Percentiles rank a stretch among this genome's conserved stretches.
Evolutionary conservation across 2,113 vertebrate species (phyloP).

Genomic region (Paramisgurnus dabryanus): DNA sequence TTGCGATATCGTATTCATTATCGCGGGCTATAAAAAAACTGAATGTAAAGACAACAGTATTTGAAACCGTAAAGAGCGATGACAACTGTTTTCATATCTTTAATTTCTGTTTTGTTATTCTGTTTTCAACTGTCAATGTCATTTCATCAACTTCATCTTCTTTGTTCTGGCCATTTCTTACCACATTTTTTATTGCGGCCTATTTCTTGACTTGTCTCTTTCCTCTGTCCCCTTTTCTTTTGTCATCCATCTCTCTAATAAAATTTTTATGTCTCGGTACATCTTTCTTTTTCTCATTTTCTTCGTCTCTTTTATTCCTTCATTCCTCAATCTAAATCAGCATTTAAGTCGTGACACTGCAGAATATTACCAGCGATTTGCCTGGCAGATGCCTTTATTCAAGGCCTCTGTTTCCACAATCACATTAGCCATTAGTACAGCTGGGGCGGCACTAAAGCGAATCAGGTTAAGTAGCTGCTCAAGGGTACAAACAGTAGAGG

Average conservation of each 20-base stretch:
- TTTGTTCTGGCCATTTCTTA: background rate
- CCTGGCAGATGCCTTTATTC: slow-evolving; percentile 73
- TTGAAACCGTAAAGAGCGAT: no score
- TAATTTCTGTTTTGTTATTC: no score
- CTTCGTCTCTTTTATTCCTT: slow-evolving; percentile 2
- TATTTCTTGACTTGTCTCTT: background rate
- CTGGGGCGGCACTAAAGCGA: slow-evolving; percentile 66
- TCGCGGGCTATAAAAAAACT: no score
- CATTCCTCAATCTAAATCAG: slow-evolving; percentile 15
- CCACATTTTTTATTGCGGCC: no score
- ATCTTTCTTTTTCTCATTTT: slow-evolving; percentile 20
- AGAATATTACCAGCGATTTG: slow-evolving; percentile 69
- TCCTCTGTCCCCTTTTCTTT: background rate
- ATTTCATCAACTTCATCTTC: slow-evolving; percentile 15
- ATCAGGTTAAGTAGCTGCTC: slow-evolving; percentile 69
- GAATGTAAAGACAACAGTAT: no score
- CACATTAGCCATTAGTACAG: slow-evolving; percentile 72
- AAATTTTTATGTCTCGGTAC: slow-evolving; percentile 9
- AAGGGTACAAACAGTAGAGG: slow-evolving; percentile 62
- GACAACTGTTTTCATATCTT: background rate
- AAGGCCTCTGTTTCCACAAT: slow-evolving; percentile 71
- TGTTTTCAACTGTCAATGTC: background rate
- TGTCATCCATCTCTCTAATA: slow-evolving; percentile 15
- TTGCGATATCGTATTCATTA: no score
- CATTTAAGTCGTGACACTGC: slow-evolving; percentile 48